Percentiles rank a stretch among this genome's conserved stretches.
Evolutionary conservation across 2,888 invertebrate species (phyloP).

Genomic region (Microctonus aethiopoides): DNA sequence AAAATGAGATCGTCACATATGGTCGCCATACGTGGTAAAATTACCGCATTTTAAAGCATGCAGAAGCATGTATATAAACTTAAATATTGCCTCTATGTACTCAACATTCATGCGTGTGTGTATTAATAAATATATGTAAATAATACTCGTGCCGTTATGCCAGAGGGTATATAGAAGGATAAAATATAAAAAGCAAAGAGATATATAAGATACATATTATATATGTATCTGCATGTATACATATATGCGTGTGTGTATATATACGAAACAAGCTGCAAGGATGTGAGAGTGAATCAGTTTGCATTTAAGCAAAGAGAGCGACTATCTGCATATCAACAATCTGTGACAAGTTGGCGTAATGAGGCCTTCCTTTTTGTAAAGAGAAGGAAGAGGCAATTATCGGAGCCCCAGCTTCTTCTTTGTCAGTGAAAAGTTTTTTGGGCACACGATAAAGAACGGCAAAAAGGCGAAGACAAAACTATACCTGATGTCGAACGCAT

Average conservation of each 20-base stretch:
- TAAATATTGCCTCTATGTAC: background rate
- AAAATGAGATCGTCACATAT: background rate
- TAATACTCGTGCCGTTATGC: background rate
- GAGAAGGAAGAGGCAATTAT: constrained; percentile 54
- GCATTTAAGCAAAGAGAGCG: constrained; percentile 43
- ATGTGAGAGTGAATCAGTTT: constrained; percentile 12
- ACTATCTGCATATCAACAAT: constrained; percentile 58
- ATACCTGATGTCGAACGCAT: background rate
- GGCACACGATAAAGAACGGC: constrained; percentile 24
- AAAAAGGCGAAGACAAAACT: constrained; percentile 31
- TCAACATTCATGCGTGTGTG: background rate
- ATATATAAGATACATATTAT: background rate
- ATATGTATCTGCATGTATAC: background rate
- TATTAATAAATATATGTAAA: background rate
- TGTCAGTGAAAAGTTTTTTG: constrained; percentile 42
- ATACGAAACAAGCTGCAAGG: constrained; percentile 15
- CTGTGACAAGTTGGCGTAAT: constrained; percentile 62
- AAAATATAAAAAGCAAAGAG: background rate
- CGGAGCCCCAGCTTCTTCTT: constrained; percentile 47
- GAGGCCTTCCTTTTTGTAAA: constrained; percentile 55
- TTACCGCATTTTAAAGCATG: background rate
- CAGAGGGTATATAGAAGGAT: background rate
- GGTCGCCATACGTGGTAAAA: constrained; percentile 3
- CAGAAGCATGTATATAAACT: background rate
- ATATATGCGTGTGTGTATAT: constrained; percentile 1